Evolutionary conservation across 1,140 invertebrate genomes (phyloP).

Genomic region (Notospermus geniculatus): DNA sequence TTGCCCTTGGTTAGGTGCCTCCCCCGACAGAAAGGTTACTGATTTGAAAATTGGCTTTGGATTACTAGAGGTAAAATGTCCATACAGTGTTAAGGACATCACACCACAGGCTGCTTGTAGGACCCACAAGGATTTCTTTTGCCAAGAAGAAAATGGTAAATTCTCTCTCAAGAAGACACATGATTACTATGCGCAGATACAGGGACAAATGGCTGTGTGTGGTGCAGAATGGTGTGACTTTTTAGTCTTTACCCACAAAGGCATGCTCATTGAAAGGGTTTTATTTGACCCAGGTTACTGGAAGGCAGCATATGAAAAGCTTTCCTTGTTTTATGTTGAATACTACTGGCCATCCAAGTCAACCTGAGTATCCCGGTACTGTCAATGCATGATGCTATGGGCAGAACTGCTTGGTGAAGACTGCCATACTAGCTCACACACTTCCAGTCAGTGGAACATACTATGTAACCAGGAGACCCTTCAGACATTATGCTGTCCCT

Average conservation of each 20-base stretch:
- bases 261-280: neutral
- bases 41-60: neutral
- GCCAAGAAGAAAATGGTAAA: constrained; percentile 5
- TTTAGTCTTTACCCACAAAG: constrained; percentile 29
- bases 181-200: constrained; percentile 51
- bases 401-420: neutral
- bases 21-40: neutral
- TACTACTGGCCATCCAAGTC: neutral
- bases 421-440: neutral
- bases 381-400: neutral
- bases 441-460: neutral
- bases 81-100: neutral
- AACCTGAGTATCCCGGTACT: neutral
- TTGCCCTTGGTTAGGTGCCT: neutral
- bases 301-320: neutral
- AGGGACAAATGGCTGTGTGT: constrained; percentile 50
- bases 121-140: neutral
- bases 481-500: too few relatives aligned
- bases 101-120: neutral
- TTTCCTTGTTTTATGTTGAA: neutral
- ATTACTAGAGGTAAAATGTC: neutral
- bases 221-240: constrained; percentile 48
- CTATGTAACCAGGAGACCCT: neutral
- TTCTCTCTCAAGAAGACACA: constrained; percentile 38
- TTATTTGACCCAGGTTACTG: neutral